Conservation (phyloP, 2,113 vertebrate species). For the Columba janthina region DNA sequence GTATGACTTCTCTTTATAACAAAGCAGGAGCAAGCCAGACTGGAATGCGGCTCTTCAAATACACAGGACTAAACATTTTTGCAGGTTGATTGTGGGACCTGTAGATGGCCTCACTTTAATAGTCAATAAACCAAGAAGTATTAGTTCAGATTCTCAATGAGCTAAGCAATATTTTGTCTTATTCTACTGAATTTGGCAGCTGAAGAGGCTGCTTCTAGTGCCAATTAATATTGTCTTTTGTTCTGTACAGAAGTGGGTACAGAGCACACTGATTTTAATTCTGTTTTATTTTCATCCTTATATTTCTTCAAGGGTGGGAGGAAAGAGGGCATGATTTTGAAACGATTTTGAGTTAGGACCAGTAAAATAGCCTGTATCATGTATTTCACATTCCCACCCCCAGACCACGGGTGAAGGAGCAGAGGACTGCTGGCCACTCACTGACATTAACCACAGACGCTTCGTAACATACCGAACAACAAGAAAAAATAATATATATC, state of each 20-base stretch:
- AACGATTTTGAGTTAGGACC: not conserved
- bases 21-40: not conserved
- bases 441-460: not conserved
- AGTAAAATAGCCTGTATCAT: not conserved
- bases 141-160: not conserved
- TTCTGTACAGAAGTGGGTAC: not conserved
- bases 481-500: not conserved
- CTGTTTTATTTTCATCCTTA: not conserved
- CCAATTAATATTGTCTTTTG: not conserved
- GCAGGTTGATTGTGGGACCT: conserved; percentile 18
- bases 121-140: conserved; percentile 29
- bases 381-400: not conserved
- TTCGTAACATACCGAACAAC: not conserved
- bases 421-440: not conserved
- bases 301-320: not conserved
- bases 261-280: not conserved
- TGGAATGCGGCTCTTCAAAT: not conserved
- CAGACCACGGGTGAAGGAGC: not conserved
- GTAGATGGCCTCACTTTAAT: conserved; percentile 56
- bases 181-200: not conserved
- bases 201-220: not conserved
- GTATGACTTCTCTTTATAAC: not conserved
- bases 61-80: not conserved
- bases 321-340: not conserved
- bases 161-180: not conserved